phyloP scores from a whole-genome alignment of 2,888 invertebrate genomes.

The Mesorhabditis spiculigera region DNA sequence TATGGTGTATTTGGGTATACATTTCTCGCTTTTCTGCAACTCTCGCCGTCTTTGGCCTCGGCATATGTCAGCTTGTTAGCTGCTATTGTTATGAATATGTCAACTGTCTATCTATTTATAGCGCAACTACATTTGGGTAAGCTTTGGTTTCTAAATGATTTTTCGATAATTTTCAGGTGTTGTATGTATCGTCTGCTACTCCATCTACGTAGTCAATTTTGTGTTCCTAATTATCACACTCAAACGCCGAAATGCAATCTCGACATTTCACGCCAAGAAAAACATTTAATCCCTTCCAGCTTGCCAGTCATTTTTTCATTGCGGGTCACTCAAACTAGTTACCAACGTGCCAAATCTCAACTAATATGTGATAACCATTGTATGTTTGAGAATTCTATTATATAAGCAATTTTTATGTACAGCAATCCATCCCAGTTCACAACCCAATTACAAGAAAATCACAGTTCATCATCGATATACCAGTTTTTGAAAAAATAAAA shows the following conservation, averaged over 20 bases:
- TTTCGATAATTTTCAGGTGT: background rate
- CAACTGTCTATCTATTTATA: slow-evolving; percentile 1
- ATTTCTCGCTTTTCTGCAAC: background rate
- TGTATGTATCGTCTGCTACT: background rate
- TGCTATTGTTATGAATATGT: background rate
- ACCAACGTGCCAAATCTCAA: too few relatives aligned
- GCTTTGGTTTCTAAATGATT: background rate
- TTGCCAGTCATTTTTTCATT: too few relatives aligned
- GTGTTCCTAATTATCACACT: background rate
- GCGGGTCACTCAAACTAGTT: too few relatives aligned
- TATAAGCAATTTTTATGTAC: too few relatives aligned
- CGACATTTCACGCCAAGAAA: background rate
- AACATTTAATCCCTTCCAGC: background rate
- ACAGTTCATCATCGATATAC: too few relatives aligned
- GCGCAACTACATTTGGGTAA: slow-evolving; percentile 2
- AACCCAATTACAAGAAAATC: too few relatives aligned
- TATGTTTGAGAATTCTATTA: too few relatives aligned
- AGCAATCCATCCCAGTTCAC: too few relatives aligned
- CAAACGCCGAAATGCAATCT: background rate
- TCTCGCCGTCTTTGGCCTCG: background rate
- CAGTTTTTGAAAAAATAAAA: too few relatives aligned
- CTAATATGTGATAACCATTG: too few relatives aligned
- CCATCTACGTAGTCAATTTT: slow-evolving; percentile 1
- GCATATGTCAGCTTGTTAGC: background rate
- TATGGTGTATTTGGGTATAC: background rate